Base-by-base conservation (phyloP, 2,797 vertebrate species). In the Numenius phaeopus region DNA sequence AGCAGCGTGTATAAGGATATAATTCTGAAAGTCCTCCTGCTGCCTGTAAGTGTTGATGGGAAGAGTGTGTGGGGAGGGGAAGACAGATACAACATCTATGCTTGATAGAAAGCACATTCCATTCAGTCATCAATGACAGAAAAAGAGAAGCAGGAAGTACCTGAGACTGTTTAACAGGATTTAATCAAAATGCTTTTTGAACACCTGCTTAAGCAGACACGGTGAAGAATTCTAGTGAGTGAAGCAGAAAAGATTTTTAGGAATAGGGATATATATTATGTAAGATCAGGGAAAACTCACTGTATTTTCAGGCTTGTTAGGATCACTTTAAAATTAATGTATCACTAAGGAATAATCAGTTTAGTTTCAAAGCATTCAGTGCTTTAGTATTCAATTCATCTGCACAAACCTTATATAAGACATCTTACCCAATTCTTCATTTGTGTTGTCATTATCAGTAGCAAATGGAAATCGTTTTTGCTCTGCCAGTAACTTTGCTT, bases 401-500 rank as follows among this genome's bases (percentile, higher is more conserved):
- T 72, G 11, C 61, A 90, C 14, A 94, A 94, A 78, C 39, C 13
- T 93, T 49, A 87, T 14, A 44, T 42, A 79, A 70, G 57, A 32
- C 17, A 71, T 67, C 99, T 98, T 97, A 99, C 99, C 99, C 7
- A 99, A 97, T 89, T 99, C 99, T 97, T 99, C 99, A 85, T 99
- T 99, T 88, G 98, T 99, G 98, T 98, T 99, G 89, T 98, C 98
- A 95, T 99, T 99, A 50, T 99, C 99, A 57, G 99, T 99, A 37
- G 99, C 98, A 98, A 99, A 99, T 5, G 99, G 99, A 97, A 99
- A 99, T 96, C 99, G 99, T 87, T 99, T 99, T 94, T 99, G 99
- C 81, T 99, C 99, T 71, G 99, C 99, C 92, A 99, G 98, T 90
- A 99, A 88, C 97, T 99, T 99, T 22, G 99, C 99, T 96, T 99